A percentile compares a stretch with the other conserved stretches of the same genome.
Evolutionary conservation across 2,113 vertebrate species (phyloP).

Genomic region (Grallaria varia): DNA sequence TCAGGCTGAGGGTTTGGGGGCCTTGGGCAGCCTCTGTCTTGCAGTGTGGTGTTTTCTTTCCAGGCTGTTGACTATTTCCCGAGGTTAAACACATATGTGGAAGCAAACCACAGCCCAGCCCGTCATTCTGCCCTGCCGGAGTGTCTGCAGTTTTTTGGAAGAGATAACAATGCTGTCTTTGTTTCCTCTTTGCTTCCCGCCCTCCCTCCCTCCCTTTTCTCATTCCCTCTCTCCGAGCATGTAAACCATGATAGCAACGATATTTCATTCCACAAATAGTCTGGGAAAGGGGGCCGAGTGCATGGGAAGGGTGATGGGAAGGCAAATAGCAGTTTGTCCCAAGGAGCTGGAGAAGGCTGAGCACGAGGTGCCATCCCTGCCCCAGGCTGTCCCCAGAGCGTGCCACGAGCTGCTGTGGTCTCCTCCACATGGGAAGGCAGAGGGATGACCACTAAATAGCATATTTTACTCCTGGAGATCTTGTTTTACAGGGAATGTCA

Average conservation of each 20-base stretch:
- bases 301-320: neutral
- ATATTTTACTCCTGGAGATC: neutral
- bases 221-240: conserved; percentile 14
- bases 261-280: conserved; percentile 43
- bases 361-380: neutral
- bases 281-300: neutral
- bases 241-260: conserved; percentile 41
- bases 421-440: neutral
- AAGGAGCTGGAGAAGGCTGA: neutral
- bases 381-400: neutral
- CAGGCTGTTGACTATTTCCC: conserved; percentile 54
- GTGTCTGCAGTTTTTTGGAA: conserved; percentile 54
- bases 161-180: conserved; percentile 70
- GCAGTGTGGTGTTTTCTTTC: conserved; percentile 52
- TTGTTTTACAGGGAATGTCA: neutral
- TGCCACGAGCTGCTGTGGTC: neutral
- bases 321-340: neutral
- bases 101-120: conserved; percentile 62
- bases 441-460: neutral
- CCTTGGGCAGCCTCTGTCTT: conserved; percentile 16
- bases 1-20: neutral
- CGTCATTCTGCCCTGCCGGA: conserved; percentile 61
- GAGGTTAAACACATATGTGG: conserved; percentile 68
- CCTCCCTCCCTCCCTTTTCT: conserved; percentile 9
- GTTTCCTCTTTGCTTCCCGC: conserved; percentile 16